Conservation (phyloP, 2,113 vertebrate genomes). For the Tauraco erythrolophus region DNA sequence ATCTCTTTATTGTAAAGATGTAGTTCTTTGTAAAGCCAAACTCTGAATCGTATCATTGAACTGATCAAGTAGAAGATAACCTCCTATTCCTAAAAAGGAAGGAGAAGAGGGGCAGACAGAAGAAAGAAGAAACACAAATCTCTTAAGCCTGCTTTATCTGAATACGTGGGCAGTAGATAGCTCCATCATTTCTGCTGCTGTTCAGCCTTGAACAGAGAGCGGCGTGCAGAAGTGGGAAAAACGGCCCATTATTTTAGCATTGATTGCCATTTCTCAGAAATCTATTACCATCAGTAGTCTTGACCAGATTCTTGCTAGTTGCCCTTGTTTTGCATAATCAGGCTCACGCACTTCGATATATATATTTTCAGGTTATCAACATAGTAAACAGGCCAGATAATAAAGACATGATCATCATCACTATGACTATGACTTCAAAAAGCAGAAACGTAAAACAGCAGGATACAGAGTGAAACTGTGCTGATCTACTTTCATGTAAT, state of each 20-base stretch:
- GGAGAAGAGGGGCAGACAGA: not conserved
- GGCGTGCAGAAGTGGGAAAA: not conserved
- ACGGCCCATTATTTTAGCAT: not conserved
- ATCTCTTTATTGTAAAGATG: not conserved
- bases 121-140: not conserved
- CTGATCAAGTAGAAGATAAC: not conserved
- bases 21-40: not conserved
- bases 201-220: not conserved
- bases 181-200: not conserved
- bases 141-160: not conserved
- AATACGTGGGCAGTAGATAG: not conserved
- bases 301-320: not conserved
- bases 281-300: not conserved
- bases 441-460: not conserved
- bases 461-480: not conserved
- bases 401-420: not conserved
- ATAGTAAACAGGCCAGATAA: not conserved
- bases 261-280: not conserved
- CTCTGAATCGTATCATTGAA: not conserved
- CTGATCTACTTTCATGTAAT: not conserved
- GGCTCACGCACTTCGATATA: accelerated
- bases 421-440: not conserved
- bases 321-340: not conserved
- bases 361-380: not conserved
- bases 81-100: not conserved